Evolutionary conservation across 1,140 invertebrate species (phyloP).

Genomic region (Ephestia elutella): DNA sequence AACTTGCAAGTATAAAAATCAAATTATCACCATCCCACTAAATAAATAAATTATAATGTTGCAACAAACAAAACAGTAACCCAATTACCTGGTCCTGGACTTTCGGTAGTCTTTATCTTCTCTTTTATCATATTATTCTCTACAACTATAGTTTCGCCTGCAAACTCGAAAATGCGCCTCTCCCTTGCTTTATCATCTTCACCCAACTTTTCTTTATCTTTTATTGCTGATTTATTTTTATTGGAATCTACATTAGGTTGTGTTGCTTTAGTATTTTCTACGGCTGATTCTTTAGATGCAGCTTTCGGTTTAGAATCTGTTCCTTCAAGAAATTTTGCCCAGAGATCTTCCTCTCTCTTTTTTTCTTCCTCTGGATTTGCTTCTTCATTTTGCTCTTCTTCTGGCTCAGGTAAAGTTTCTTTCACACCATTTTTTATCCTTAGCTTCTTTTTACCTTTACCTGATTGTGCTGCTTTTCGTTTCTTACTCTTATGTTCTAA

Average conservation of each 20-base stretch:
- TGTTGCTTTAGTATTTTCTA: constrained; percentile 12
- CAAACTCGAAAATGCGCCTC: constrained; percentile 65
- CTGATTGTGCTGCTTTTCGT: constrained; percentile 37
- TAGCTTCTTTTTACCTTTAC: constrained; percentile 48
- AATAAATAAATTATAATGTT: too few relatives aligned
- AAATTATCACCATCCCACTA: too few relatives aligned
- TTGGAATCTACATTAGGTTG: constrained; percentile 14
- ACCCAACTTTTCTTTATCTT: constrained; percentile 21
- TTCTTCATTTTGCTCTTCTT: constrained; percentile 30
- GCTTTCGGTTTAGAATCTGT: constrained; percentile 75
- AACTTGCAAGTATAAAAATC: too few relatives aligned
- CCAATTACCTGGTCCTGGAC: constrained; percentile 36
- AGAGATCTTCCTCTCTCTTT: constrained; percentile 80
- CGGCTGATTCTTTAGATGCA: constrained; percentile 29
- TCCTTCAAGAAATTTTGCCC: constrained; percentile 84
- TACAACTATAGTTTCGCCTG: constrained; percentile 68
- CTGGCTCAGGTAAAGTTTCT: constrained; percentile 27
- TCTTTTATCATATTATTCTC: constrained; percentile 68
- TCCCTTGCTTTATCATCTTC: constrained; percentile 49
- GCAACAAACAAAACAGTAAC: neutral
- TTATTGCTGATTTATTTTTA: constrained; percentile 18
- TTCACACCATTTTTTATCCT: constrained; percentile 47
- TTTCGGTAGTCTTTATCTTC: constrained; percentile 50
- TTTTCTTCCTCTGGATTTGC: constrained; percentile 78
- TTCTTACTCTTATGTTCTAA: constrained; percentile 50